These are phyloP conservation scores for Ochotona princeps DNA, from an alignment of 2,113 vertebrate species.

Conservation along the genomic window DNA sequence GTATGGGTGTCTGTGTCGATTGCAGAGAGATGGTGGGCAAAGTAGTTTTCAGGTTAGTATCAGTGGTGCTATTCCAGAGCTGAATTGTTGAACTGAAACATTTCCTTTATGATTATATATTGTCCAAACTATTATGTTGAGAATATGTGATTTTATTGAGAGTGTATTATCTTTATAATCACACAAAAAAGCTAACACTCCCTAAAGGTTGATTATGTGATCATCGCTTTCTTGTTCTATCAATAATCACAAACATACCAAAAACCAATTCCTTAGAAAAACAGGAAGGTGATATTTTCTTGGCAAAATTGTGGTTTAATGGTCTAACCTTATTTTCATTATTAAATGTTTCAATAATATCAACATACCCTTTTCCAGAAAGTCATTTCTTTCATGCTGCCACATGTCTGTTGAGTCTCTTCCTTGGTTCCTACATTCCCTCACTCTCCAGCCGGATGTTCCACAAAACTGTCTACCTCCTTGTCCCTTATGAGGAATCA, in stretches of 20 bases:
- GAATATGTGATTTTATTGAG: neutral
- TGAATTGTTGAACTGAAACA: neutral
- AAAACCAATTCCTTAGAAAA: neutral
- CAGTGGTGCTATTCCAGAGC: neutral
- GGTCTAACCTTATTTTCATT: neutral
- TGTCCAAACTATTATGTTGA: neutral
- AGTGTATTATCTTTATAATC: neutral
- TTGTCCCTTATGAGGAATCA: neutral
- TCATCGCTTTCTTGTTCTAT: neutral
- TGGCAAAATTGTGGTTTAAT: neutral
- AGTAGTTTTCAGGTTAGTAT: neutral
- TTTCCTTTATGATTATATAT: neutral
- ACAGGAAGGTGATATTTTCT: neutral
- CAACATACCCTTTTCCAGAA: constrained; percentile 1
- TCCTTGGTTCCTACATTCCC: neutral
- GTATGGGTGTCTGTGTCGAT: neutral
- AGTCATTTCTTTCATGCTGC: neutral
- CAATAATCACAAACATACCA: neutral
- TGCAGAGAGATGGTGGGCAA: neutral
- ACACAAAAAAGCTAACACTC: neutral
- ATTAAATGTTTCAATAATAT: neutral
- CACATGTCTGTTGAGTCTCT: neutral
- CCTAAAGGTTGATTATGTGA: neutral
- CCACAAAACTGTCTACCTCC: neutral
- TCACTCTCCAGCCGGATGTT: neutral